Percentiles rank a stretch among this genome's conserved stretches.
These are phyloP conservation scores for Mythimna ferrago DNA, from an alignment of 2,888 invertebrate genomes.

Conservation along the genomic window DNA sequence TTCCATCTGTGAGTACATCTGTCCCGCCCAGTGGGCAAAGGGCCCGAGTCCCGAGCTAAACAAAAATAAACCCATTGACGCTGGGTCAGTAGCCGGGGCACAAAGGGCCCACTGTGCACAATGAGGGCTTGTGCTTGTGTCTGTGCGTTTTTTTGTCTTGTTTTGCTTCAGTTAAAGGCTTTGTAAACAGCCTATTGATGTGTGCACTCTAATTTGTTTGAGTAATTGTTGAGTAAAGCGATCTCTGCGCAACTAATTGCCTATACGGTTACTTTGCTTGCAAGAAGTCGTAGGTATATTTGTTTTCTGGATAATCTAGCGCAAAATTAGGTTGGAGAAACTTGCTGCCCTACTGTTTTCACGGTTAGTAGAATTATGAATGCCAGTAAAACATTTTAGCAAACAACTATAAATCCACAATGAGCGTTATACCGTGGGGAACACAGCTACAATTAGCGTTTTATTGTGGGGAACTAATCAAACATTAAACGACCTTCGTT, in stretches of 20 bases:
- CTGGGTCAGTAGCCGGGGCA: conserved; percentile 80
- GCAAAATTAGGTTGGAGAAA: neutral
- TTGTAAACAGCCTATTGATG: conserved; percentile 36
- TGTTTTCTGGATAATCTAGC: neutral
- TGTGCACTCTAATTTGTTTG: conserved; percentile 38
- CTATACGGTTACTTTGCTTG: neutral
- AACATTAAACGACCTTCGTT: conserved; percentile 24
- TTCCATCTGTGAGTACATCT: conserved; percentile 45
- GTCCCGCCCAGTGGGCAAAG: conserved; percentile 48
- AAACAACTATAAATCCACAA: conserved; percentile 28
- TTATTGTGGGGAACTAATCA: conserved; percentile 40
- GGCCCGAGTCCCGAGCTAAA: conserved; percentile 56
- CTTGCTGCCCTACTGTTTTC: neutral
- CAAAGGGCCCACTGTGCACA: conserved; percentile 73
- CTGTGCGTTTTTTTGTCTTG: conserved; percentile 44
- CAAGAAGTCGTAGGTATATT: neutral
- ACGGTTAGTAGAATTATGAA: conserved; percentile 21
- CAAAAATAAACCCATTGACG: conserved; percentile 76
- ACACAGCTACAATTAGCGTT: conserved; percentile 22
- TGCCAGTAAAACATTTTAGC: conserved; percentile 14
- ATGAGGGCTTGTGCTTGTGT: conserved; percentile 44
- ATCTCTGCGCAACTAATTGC: conserved; percentile 11
- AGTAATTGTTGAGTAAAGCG: conserved; percentile 36
- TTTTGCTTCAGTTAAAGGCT: conserved; percentile 46
- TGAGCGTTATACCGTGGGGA: conserved; percentile 25